A percentile compares a stretch with the other conserved stretches of the same genome.
Evolutionary conservation across 2,113 vertebrate genomes (phyloP).

Genomic region (Malurus melanocephalus): DNA sequence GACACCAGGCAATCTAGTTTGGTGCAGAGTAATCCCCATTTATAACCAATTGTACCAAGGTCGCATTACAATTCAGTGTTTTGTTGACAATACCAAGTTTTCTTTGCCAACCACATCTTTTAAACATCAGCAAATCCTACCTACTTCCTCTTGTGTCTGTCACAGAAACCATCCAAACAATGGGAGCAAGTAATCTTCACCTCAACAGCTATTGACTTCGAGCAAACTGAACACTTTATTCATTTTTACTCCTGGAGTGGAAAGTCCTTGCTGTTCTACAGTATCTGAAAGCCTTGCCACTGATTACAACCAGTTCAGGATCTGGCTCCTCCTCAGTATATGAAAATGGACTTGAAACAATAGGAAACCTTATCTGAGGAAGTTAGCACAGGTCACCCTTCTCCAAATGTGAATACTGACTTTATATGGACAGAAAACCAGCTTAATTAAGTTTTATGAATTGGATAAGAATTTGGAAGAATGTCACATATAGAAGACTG

Average conservation of each 20-base stretch:
- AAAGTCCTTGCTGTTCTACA: constrained; percentile 5
- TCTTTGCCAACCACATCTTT: constrained; percentile 27
- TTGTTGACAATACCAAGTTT: constrained; percentile 33
- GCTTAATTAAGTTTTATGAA: neutral
- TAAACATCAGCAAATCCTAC: constrained; percentile 47
- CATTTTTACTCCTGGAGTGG: constrained; percentile 31
- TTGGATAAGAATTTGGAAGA: neutral
- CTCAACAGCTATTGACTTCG: constrained; percentile 27
- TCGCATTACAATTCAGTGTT: neutral
- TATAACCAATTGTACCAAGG: constrained; percentile 2
- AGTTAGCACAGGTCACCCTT: constrained; percentile 25
- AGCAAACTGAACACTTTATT: constrained; percentile 32
- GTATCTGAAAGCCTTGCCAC: constrained; percentile 2
- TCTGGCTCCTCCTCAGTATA: constrained; percentile 50
- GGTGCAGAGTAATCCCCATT: constrained; percentile 6
- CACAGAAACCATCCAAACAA: constrained; percentile 58
- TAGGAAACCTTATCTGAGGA: constrained; percentile 54
- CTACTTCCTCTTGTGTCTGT: constrained; percentile 49
- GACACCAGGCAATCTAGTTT: neutral
- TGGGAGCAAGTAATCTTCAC: constrained; percentile 35
- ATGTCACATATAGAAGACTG: neutral
- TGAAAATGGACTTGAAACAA: constrained; percentile 45
- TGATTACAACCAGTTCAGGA: constrained; percentile 32
- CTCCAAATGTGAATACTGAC: neutral
- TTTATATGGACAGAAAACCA: neutral